Evolutionary conservation across 1,140 invertebrate species (phyloP).

Genomic region (Drosophila ohnishii): DNA sequence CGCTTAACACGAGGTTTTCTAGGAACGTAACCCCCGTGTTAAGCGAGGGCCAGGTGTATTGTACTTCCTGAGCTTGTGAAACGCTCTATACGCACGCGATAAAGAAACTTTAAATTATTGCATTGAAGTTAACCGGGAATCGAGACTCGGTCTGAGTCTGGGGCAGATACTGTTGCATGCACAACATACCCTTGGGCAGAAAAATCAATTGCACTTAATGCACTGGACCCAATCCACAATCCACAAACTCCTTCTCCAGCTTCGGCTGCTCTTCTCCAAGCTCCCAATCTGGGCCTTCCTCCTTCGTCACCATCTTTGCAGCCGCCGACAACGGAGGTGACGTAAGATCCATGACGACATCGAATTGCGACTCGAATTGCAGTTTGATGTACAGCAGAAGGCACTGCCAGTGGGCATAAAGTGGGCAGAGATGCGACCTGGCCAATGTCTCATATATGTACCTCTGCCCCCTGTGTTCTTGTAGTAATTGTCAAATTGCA

Average conservation of each 20-base stretch:
- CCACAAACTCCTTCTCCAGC: slow-evolving; percentile 11
- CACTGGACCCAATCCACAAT: slow-evolving; percentile 51
- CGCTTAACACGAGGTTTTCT: too few relatives aligned
- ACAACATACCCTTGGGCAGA: slow-evolving; percentile 65
- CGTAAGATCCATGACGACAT: slow-evolving; percentile 59
- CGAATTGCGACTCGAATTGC: slow-evolving; percentile 40
- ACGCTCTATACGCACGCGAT: not conserved
- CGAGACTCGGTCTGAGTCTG: not conserved
- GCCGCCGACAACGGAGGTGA: slow-evolving; percentile 16
- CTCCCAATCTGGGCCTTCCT: slow-evolving; percentile 7
- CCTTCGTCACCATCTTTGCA: slow-evolving; percentile 15
- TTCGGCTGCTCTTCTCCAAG: slow-evolving; percentile 10
- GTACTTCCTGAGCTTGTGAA: not conserved
- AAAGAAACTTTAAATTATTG: slow-evolving; percentile 10
- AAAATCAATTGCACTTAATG: slow-evolving; percentile 77
- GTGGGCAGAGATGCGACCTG: slow-evolving; percentile 13
- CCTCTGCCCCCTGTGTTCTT: slow-evolving; percentile 36
- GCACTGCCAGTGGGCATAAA: slow-evolving; percentile 60
- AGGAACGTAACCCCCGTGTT: too few relatives aligned
- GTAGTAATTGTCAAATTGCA: slow-evolving; percentile 77
- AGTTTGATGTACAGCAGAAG: slow-evolving; percentile 60
- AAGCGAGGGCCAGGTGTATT: too few relatives aligned
- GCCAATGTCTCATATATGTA: slow-evolving; percentile 6
- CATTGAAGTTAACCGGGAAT: slow-evolving; percentile 12
- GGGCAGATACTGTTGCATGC: slow-evolving; percentile 42